A percentile compares a stretch with the other conserved stretches of the same genome.
These are phyloP conservation scores for Orchestia grillus DNA, from an alignment of 1,140 invertebrate genomes.

Conservation along the genomic window DNA sequence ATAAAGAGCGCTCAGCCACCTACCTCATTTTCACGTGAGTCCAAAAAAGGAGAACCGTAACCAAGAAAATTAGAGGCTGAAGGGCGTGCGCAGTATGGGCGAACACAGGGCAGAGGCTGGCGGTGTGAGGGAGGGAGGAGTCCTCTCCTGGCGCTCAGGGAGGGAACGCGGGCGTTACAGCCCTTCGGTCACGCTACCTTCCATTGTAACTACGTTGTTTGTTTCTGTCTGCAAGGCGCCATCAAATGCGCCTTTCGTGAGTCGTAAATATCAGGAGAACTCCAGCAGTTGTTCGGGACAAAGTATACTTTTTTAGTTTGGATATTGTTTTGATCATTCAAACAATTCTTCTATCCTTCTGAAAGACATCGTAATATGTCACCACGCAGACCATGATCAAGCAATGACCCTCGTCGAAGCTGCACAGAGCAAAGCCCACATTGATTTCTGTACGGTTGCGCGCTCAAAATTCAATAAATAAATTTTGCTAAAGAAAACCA, in stretches of 20 bases:
- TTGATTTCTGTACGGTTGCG: not conserved
- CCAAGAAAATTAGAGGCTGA: not conserved
- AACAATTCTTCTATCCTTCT: not conserved
- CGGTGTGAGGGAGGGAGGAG: not conserved
- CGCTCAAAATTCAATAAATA: not conserved
- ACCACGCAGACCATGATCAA: not conserved
- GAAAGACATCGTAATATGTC: not conserved
- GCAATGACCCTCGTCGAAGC: not conserved
- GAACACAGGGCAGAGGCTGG: not conserved
- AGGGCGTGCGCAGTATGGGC: too few species aligned
- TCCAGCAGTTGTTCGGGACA: not conserved
- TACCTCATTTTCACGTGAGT: not conserved
- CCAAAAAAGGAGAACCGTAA: not conserved
- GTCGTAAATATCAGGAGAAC: not conserved
- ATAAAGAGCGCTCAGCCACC: not conserved
- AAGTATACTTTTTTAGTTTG: not conserved
- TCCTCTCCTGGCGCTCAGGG: not conserved
- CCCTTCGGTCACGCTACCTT: not conserved
- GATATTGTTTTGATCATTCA: not conserved
- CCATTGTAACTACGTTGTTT: not conserved
- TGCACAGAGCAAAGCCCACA: not conserved
- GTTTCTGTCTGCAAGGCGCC: not conserved
- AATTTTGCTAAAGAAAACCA: not conserved
- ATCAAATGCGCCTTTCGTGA: not conserved
- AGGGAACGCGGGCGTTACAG: not conserved